phyloP scores from a whole-genome alignment of 2,888 invertebrate species.

The Amphipyra berbera region DNA sequence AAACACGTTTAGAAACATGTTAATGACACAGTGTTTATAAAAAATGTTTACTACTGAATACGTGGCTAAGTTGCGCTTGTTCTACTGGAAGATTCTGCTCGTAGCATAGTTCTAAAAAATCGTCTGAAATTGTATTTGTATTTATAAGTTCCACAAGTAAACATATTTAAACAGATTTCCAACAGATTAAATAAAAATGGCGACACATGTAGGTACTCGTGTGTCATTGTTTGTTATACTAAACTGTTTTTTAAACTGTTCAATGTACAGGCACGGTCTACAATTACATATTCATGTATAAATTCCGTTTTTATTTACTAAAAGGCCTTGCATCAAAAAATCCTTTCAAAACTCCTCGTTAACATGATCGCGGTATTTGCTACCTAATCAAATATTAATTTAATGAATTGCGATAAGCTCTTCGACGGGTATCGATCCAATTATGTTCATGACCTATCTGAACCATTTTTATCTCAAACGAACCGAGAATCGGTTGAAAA shows the following conservation, averaged over 20 bases:
- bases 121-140: no score
- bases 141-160: no score
- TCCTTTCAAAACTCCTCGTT: background rate
- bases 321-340: constrained; percentile 15
- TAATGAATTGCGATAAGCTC: constrained; percentile 45
- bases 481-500: constrained; percentile 34
- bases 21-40: no score
- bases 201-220: background rate
- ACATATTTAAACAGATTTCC: no score
- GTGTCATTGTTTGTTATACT: constrained; percentile 12
- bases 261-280: constrained; percentile 14
- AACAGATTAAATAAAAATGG: no score
- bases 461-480: constrained; percentile 53
- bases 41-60: no score
- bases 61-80: no score
- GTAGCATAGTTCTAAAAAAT: no score
- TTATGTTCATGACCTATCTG: constrained; percentile 42
- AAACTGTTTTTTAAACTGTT: constrained; percentile 16
- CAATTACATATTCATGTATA: constrained; percentile 27
- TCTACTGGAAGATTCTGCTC: no score
- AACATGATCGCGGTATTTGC: constrained; percentile 20
- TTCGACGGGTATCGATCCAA: constrained; percentile 36
- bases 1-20: no score
- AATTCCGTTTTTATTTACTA: constrained; percentile 15
- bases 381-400: constrained; percentile 45